A percentile compares a stretch with the other conserved stretches of the same genome.
phyloP scores from a whole-genome alignment of 2,888 invertebrate genomes.

The Polydrusus tereticollis region DNA sequence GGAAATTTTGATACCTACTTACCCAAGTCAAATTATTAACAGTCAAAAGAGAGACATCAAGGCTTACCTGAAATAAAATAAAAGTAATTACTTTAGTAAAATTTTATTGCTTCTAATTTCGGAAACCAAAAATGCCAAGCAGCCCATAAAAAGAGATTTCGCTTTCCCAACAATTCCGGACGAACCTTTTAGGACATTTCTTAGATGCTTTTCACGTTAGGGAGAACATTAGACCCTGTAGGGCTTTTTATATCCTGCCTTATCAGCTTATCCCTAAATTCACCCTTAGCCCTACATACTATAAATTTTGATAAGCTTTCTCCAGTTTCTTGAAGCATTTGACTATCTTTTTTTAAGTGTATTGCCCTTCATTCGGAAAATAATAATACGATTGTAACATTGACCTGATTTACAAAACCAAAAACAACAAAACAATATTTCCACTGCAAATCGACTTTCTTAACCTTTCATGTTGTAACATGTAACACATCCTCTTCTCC shows the following conservation, averaged over 20 bases:
- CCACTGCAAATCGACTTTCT: too few relatives aligned
- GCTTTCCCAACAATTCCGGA: constrained; percentile 31
- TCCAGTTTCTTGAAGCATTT: constrained; percentile 22
- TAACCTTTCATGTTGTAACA: too few relatives aligned
- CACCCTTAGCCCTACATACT: constrained; percentile 38
- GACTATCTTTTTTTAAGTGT: constrained; percentile 38
- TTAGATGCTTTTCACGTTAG: constrained; percentile 41
- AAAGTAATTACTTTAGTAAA: constrained; percentile 12
- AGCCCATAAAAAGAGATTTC: constrained; percentile 38
- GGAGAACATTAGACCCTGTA: constrained; percentile 35
- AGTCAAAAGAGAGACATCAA: background rate
- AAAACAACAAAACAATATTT: background rate
- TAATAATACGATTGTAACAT: background rate
- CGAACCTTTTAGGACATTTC: constrained; percentile 30
- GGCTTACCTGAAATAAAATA: constrained; percentile 22
- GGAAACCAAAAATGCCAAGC: constrained; percentile 18
- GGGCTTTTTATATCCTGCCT: constrained; percentile 42
- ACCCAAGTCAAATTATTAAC: background rate
- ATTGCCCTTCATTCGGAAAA: constrained; percentile 13
- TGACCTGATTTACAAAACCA: background rate
- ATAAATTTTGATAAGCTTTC: constrained; percentile 44
- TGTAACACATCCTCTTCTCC: too few relatives aligned
- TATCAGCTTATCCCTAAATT: constrained; percentile 45
- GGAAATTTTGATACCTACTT: background rate
- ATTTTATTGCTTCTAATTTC: constrained; percentile 22